A percentile compares a stretch with the other conserved stretches of the same genome.
Conservation (phyloP, 2,113 vertebrate species). For the Dascyllus trimaculatus region DNA sequence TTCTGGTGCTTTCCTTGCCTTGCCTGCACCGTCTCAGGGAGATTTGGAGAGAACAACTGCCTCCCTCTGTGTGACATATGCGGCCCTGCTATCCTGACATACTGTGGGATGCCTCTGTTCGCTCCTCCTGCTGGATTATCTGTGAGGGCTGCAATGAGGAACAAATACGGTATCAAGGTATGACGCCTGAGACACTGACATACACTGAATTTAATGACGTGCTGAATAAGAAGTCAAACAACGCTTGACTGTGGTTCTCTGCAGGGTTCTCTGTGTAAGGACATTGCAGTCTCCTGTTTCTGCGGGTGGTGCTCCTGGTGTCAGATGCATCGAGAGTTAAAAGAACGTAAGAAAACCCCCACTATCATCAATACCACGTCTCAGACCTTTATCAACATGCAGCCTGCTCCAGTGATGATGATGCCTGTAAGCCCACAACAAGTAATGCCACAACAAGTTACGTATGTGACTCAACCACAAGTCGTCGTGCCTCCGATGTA, state of each 20-base stretch:
- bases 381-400: slow-evolving; percentile 18
- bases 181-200: too few relatives aligned
- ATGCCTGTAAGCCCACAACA: too few relatives aligned
- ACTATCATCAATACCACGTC: neutral
- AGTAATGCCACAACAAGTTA: too few relatives aligned
- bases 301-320: slow-evolving; percentile 73
- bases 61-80: slow-evolving; percentile 68
- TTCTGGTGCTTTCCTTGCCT: slow-evolving; percentile 73
- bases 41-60: slow-evolving; percentile 49
- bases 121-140: slow-evolving; percentile 37
- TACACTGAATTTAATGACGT: neutral
- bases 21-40: slow-evolving; percentile 52
- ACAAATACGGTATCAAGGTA: slow-evolving; percentile 65
- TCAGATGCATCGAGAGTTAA: slow-evolving; percentile 73
- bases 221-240: neutral
- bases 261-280: slow-evolving; percentile 69
- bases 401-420: slow-evolving; percentile 27
- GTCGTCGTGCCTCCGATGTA: too few relatives aligned
- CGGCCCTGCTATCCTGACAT: slow-evolving; percentile 33
- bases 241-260: neutral
- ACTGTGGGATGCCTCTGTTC: slow-evolving; percentile 48
- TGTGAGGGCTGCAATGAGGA: slow-evolving; percentile 54
- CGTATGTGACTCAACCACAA: too few relatives aligned
- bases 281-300: slow-evolving; percentile 60
- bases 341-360: neutral